A percentile compares a stretch with the other conserved stretches of the same genome.
Evolutionary conservation across 2,797 vertebrate species (phyloP).

Genomic region (Acomys russatus): DNA sequence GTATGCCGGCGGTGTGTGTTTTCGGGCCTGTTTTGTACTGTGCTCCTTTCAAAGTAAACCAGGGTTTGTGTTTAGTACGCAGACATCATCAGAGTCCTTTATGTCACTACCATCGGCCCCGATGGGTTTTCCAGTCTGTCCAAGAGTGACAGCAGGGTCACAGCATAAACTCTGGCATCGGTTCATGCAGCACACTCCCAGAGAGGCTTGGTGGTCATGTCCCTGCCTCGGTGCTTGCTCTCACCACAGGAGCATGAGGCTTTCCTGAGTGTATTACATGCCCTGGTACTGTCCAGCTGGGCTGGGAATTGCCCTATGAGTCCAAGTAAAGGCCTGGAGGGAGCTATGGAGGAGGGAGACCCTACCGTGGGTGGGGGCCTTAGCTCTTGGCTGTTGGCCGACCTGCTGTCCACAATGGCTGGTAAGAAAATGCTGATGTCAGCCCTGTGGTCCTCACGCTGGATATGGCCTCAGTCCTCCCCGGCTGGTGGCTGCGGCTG

Average conservation of each 20-base stretch:
- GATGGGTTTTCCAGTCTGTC: neutral
- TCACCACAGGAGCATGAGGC: fast-evolving
- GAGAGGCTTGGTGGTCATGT: too few species aligned
- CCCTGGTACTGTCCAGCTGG: neutral
- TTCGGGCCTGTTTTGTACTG: neutral
- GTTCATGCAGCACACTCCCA: neutral
- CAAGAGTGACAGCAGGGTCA: fast-evolving
- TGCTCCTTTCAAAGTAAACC: neutral
- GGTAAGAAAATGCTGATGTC: neutral
- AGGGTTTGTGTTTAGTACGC: neutral
- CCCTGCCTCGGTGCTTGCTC: neutral
- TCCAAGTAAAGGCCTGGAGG: too few species aligned
- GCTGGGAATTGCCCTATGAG: neutral
- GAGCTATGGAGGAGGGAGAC: neutral
- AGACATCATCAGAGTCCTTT: neutral
- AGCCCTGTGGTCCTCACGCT: neutral
- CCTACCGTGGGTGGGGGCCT: neutral
- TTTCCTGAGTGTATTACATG: neutral
- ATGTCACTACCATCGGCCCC: fast-evolving
- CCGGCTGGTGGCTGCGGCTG: fast-evolving
- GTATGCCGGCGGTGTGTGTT: conserved; percentile 30
- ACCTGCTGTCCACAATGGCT: neutral
- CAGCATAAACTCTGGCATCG: fast-evolving
- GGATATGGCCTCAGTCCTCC: neutral
- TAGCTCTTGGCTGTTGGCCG: neutral